Percentiles rank a stretch among this genome's conserved stretches.
Conservation (phyloP, 2,797 vertebrate species). For the Falco peregrinus region DNA sequence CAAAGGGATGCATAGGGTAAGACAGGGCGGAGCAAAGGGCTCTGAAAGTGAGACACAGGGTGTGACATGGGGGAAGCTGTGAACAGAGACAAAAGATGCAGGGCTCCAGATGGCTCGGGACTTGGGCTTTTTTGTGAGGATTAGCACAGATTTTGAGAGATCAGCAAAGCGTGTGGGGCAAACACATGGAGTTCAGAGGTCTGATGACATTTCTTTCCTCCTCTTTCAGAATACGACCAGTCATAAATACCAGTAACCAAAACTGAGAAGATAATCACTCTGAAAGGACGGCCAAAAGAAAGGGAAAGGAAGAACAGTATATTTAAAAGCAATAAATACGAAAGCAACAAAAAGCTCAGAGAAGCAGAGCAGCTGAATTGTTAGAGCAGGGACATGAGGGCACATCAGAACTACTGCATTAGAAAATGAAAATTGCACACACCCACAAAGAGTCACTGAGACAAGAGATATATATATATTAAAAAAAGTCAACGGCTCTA, state of each 20-base stretch:
- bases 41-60: neutral
- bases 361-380: neutral
- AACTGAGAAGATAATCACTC: neutral
- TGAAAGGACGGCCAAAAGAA: neutral
- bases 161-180: neutral
- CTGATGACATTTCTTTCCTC: neutral
- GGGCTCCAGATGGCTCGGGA: neutral
- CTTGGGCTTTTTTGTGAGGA: neutral
- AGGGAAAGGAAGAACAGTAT: neutral
- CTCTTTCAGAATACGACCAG: neutral
- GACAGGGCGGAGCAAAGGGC: neutral
- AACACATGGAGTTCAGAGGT: neutral
- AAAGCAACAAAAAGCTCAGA: neutral
- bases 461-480: constrained; percentile 23
- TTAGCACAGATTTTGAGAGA: neutral
- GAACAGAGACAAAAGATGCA: neutral
- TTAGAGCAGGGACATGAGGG: neutral
- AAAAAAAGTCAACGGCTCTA: neutral
- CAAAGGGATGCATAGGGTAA: neutral
- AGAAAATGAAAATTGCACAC: constrained; percentile 40
- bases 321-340: neutral
- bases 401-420: neutral
- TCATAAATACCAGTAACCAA: neutral
- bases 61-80: neutral
- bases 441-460: neutral